Evolutionary conservation across 2,888 invertebrate species (phyloP).

Genomic region (Tortricodes alternella): DNA sequence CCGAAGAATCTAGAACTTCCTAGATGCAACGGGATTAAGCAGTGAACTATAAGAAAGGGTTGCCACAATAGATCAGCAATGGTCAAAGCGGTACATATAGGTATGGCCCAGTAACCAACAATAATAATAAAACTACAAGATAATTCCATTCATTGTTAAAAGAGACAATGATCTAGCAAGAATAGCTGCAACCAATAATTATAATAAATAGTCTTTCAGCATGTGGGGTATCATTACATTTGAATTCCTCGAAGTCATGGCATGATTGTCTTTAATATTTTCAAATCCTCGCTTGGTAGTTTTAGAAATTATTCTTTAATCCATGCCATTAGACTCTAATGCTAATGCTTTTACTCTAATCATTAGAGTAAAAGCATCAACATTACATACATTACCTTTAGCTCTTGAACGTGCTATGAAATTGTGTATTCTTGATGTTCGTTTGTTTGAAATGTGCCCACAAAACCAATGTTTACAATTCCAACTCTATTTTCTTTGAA

Average conservation of each 20-base stretch:
- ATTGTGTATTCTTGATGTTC: constrained; percentile 9
- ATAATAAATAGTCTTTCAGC: not conserved
- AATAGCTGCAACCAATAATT: too few species aligned
- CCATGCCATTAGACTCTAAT: constrained; percentile 5
- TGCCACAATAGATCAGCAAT: too few species aligned
- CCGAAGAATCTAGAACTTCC: too few species aligned
- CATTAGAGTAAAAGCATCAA: constrained; percentile 14
- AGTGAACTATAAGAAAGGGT: too few species aligned
- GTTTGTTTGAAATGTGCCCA: not conserved
- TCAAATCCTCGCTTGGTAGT: not conserved
- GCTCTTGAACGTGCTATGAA: not conserved
- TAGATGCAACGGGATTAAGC: too few species aligned
- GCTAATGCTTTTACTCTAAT: too few species aligned
- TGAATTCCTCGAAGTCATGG: constrained; percentile 3
- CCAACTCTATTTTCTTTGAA: not conserved
- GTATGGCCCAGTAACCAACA: too few species aligned
- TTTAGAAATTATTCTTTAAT: constrained; percentile 1
- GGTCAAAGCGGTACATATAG: too few species aligned
- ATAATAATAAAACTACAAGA: too few species aligned
- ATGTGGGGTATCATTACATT: not conserved
- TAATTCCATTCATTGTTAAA: too few species aligned
- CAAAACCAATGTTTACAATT: not conserved
- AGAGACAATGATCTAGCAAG: too few species aligned
- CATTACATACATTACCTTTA: constrained; percentile 11
- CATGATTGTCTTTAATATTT: not conserved